These are phyloP conservation scores for Choristoneura fumiferana DNA, from an alignment of 1,140 invertebrate genomes.

Conservation along the genomic window DNA sequence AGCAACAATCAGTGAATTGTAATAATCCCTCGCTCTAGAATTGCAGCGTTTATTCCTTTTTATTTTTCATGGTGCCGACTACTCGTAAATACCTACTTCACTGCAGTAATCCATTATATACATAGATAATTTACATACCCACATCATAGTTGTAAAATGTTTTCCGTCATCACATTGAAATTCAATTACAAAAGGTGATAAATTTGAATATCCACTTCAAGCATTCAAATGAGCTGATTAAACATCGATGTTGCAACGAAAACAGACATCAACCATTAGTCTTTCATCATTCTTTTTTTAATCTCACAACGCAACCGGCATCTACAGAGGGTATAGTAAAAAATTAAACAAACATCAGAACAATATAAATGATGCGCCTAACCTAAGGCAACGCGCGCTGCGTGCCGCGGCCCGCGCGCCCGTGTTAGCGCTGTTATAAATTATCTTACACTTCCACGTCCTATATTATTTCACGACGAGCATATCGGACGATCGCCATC, in stretches of 20 bases:
- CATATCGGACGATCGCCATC: slow-evolving; percentile 66
- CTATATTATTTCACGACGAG: slow-evolving; percentile 66
- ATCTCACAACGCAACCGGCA: slow-evolving; percentile 49
- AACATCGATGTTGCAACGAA: slow-evolving; percentile 58
- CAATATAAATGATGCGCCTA: slow-evolving; percentile 75
- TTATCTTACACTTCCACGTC: slow-evolving; percentile 66
- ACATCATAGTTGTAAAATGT: slow-evolving; percentile 34
- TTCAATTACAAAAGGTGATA: slow-evolving; percentile 44
- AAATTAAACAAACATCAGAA: slow-evolving; percentile 72
- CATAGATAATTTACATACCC: slow-evolving; percentile 31
- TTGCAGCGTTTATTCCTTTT: no score
- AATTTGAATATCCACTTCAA: slow-evolving; percentile 47
- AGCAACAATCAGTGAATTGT: slow-evolving; percentile 32
- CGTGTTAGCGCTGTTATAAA: slow-evolving; percentile 68
- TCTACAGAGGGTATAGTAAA: slow-evolving; percentile 59
- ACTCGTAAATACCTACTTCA: slow-evolving; percentile 1
- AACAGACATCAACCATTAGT: slow-evolving; percentile 62
- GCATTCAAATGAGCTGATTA: slow-evolving; percentile 67
- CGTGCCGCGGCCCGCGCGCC: slow-evolving; percentile 53
- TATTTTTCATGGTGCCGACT: background rate
- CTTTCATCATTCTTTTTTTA: slow-evolving; percentile 73
- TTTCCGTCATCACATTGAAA: slow-evolving; percentile 43
- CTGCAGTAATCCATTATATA: slow-evolving; percentile 32
- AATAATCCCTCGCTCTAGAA: slow-evolving; percentile 16
- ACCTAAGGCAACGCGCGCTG: slow-evolving; percentile 61